Conservation (phyloP, 2,113 vertebrate genomes). For the Muscicapa adusta region DNA sequence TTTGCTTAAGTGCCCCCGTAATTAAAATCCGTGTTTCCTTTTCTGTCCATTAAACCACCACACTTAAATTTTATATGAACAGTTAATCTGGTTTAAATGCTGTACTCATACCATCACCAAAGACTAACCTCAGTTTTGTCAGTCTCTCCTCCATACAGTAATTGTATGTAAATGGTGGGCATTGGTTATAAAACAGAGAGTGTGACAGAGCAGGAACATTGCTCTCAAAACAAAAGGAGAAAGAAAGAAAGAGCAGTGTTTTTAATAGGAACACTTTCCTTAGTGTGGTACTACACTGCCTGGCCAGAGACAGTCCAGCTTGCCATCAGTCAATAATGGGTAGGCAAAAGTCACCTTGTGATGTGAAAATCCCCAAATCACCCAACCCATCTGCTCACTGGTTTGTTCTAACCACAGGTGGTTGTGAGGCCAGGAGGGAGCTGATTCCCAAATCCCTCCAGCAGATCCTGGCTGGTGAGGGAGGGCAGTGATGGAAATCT, state of each 20-base stretch:
- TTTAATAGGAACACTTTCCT: neutral
- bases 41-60: neutral
- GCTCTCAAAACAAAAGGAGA: neutral
- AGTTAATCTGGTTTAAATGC: neutral
- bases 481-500: neutral
- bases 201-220: neutral
- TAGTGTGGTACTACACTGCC: neutral
- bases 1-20: neutral
- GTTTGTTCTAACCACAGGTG: fast-evolving
- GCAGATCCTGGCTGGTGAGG: fast-evolving
- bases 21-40: constrained; percentile 1
- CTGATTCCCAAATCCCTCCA: neutral
- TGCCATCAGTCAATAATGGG: neutral
- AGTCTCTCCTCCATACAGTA: neutral
- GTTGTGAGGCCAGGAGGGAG: neutral
- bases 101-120: neutral
- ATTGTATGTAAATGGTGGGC: neutral
- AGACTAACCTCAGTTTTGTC: neutral
- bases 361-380: neutral
- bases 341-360: neutral
- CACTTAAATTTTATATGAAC: neutral
- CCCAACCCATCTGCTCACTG: neutral
- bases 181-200: neutral
- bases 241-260: neutral
- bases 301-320: neutral